Evolutionary conservation across 2,888 invertebrate genomes (phyloP).

Genomic region (Leucophenga maculata): DNA sequence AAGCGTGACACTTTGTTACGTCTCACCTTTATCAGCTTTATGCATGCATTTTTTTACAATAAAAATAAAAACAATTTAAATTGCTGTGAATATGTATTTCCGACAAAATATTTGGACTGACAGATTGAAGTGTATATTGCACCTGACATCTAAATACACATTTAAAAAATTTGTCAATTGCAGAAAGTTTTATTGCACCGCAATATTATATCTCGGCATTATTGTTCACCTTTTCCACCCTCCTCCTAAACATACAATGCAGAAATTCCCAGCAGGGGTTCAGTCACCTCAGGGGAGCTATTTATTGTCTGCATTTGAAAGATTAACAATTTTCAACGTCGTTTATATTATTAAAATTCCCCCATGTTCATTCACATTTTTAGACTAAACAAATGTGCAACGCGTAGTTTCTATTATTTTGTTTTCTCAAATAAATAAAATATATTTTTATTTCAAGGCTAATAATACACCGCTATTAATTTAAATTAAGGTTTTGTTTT

Average conservation of each 20-base stretch:
- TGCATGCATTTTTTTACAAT: too few species aligned
- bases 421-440: too few species aligned
- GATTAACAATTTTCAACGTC: constrained; percentile 21
- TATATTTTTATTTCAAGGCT: too few species aligned
- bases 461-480: too few species aligned
- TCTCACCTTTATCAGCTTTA: too few species aligned
- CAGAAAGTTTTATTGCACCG: too few species aligned
- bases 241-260: not conserved
- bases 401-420: not conserved
- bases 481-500: not conserved
- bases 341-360: too few species aligned
- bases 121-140: not conserved
- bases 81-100: constrained; percentile 6
- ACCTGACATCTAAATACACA: constrained; percentile 18
- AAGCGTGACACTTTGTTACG: too few species aligned
- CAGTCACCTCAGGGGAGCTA: too few species aligned
- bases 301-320: not conserved
- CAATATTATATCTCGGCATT: not conserved
- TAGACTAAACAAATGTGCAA: too few species aligned
- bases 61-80: not conserved
- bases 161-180: constrained; percentile 48
- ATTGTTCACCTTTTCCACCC: too few species aligned
- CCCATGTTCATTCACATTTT: too few species aligned
- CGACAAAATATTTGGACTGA: not conserved
- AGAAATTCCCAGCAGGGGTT: not conserved